Percentiles rank a stretch among this genome's conserved stretches.
These are phyloP conservation scores for Puntigrus tetrazona DNA, from an alignment of 2,113 vertebrate genomes.

Conservation along the genomic window DNA sequence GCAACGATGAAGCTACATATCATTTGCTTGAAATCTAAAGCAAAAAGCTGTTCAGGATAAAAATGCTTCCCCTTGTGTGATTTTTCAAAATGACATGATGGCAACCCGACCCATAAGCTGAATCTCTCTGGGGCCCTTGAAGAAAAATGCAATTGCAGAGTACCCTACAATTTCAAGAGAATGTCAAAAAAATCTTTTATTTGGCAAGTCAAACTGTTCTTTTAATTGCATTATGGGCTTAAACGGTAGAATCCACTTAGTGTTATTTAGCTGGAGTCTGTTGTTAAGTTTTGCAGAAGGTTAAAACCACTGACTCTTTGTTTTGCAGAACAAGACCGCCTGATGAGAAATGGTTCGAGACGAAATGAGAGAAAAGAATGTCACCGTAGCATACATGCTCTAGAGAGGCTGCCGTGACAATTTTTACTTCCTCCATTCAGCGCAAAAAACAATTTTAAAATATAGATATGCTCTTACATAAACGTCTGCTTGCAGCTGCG, in stretches of 20 bases:
- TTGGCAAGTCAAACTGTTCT: constrained; percentile 24
- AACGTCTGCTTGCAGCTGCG: constrained; percentile 47
- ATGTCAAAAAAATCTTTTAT: constrained; percentile 5
- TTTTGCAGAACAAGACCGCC: constrained; percentile 17
- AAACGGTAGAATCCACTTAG: background rate
- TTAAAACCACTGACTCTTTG: constrained; percentile 32
- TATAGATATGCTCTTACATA: constrained; percentile 45
- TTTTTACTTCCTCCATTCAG: constrained; percentile 35
- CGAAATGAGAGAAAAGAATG: constrained; percentile 7
- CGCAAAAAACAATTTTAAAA: constrained; percentile 51
- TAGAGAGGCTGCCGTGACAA: background rate
- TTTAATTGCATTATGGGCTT: constrained; percentile 25
- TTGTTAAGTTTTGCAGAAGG: background rate
- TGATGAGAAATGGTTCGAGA: constrained; percentile 17
- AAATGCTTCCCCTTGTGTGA: constrained; percentile 18
- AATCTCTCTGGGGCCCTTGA: background rate
- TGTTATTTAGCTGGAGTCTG: constrained; percentile 11
- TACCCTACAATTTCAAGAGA: constrained; percentile 43
- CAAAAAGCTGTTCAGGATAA: background rate
- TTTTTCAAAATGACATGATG: constrained; percentile 6
- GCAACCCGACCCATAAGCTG: background rate
- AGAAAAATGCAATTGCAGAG: constrained; percentile 21
- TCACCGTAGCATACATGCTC: constrained; percentile 9
- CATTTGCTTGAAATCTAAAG: background rate
- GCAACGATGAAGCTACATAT: background rate